Base-by-base conservation (phyloP, 2,888 invertebrate species). In the Yponomeuta sedellus region DNA sequence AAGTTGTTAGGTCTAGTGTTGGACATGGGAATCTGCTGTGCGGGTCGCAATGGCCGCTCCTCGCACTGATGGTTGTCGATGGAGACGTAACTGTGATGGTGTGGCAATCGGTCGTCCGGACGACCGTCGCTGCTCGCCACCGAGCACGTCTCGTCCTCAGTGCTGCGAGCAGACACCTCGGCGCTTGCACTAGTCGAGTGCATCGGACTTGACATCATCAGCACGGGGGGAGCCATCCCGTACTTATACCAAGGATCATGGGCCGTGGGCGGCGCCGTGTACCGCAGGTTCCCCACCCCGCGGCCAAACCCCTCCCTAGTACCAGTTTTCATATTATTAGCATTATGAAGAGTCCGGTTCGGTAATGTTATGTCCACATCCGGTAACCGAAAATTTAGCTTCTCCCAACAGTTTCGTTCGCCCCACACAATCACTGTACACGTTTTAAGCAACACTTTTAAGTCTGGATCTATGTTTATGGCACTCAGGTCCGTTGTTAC, bases 331-430 rank as follows among this genome's bases (percentile, higher is more conserved):
- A 89, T 76, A 75, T 88, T 90, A 80, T 87, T 89, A 70, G 91
- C 84, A 71, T 85, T 89, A 79, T 91, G 91, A 79, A 91, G 86
- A 85, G 92, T 92, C 86, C 92, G 92, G 85, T 92, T 91, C 73
- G 93, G 92, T 69, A 92, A 85, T 71, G 92, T 92, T 80, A 91
- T 88, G 80, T 92, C 92, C 74, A 95, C 94, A 83, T 96, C 96
- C 72, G 96, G 96, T 93, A 97, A 94, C 73, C 96, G 95, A 92
- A 93, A 94, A 83, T 95, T 94, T 77, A 97, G 92, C 85, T 97
- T 96, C 77, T 96, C 96, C 97, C 97, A 97, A 92, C 97, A 97
- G 75, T 96, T 93, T 72, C 94, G 94, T 79, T 97, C 97, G 70
- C 95, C 95, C 94, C 95, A 95, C 79, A 95, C 93, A 65, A 95